Base-by-base conservation (phyloP, 2,888 invertebrate genomes). In the Dryadula phaetusa region DNA sequence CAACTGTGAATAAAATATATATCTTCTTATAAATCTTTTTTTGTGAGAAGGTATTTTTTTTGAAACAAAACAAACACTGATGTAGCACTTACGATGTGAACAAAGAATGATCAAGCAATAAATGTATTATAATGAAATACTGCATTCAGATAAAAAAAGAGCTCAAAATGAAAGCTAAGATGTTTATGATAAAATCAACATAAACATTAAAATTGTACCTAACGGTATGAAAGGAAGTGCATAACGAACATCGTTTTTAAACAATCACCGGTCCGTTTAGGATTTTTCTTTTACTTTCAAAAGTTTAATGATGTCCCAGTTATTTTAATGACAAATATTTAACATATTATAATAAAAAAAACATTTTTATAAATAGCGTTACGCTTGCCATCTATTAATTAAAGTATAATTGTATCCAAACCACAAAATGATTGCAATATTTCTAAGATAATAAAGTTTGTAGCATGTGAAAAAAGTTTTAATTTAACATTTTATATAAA, bases 201-300 rank as follows among this genome's bases (percentile, higher is more conserved):
- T 16, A 22, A n/a, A 40, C n/a, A 52, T 52, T 52, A 52, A 40
- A 56, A 40, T 25, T 22, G 4, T n/a, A n/a, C 22, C 25, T 40
- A 56, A 40, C 22, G 14, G 10, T 25, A 56, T 56, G 20, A 56
- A 40, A 40, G 56, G 56, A n/a, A n/a, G 37, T 10, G 20, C 7
- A 54, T 54, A 37, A n/a, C 8, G 54, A 40, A 22, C 3, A 40
- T 56, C 10, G 14, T 54, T 56, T 40, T 40, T 4, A 54, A 56
- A 40, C 37, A 40, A n/a, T 22, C n/a, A 56, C 14, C 22, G 37
- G 14, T 22, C 40, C 22, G 52, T 32, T 32, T 32, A 52, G 52
- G 52, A 56, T 56, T 22, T 56, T 22, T 40, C 56, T 56, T 40
- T 56, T 40, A 56, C 52, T 25, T 52, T 32, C 14, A 46, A 40